Evolutionary conservation across 2,113 vertebrate genomes (phyloP).

Genomic region (Nestor notabilis): DNA sequence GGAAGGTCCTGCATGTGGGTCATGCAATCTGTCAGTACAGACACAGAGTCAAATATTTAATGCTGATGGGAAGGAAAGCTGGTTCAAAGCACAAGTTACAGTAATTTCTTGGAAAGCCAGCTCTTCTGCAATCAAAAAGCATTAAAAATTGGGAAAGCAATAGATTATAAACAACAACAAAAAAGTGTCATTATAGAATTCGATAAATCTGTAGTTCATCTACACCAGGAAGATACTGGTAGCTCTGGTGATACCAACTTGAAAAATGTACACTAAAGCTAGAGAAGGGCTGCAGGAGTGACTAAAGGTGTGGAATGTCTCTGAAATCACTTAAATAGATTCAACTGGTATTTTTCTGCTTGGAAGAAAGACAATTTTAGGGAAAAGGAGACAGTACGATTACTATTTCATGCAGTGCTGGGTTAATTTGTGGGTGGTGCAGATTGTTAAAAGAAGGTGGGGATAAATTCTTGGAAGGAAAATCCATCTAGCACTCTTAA

Average conservation of each 20-base stretch:
- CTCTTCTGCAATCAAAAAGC: background rate
- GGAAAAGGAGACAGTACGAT: background rate
- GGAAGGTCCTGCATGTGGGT: accelerated
- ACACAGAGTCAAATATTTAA: background rate
- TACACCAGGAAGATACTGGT: background rate
- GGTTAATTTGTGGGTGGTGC: background rate
- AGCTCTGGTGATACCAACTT: background rate
- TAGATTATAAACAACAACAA: background rate
- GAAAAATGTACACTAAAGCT: background rate
- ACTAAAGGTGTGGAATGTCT: background rate
- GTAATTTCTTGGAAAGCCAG: background rate
- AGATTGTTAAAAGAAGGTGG: background rate
- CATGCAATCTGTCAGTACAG: accelerated
- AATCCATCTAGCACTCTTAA: background rate
- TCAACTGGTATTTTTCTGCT: background rate
- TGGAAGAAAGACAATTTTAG: background rate
- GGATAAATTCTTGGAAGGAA: background rate
- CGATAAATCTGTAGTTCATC: background rate
- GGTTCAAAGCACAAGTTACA: background rate
- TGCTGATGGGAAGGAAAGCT: background rate
- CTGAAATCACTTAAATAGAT: background rate
- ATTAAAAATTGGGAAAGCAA: background rate
- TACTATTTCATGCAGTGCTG: background rate
- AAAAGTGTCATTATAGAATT: background rate
- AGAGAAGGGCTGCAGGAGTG: background rate